A percentile compares a stretch with the other conserved stretches of the same genome.
Evolutionary conservation across 2,113 vertebrate genomes (phyloP).

Genomic region (Pelmatolapia mariae): DNA sequence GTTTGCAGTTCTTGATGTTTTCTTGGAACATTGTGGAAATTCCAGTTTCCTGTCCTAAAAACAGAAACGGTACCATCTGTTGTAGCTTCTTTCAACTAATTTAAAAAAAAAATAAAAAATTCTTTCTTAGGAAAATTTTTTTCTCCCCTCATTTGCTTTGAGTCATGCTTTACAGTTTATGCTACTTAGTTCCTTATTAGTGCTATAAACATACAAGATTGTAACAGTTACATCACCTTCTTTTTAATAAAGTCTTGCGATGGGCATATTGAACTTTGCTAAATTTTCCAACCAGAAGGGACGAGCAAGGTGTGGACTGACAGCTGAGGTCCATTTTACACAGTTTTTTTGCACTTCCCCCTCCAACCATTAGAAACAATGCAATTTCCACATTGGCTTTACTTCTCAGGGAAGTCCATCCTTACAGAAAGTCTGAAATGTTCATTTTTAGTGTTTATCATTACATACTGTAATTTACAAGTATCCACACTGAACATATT

Average conservation of each 20-base stretch:
- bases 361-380: neutral
- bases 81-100: neutral
- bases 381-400: neutral
- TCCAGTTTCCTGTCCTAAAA: neutral
- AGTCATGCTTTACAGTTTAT: neutral
- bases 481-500: neutral
- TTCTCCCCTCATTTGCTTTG: neutral
- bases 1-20: neutral
- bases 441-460: neutral
- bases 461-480: neutral
- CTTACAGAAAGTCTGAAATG: neutral
- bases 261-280: neutral
- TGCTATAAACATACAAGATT: neutral
- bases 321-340: neutral
- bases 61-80: neutral
- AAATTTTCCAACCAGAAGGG: neutral
- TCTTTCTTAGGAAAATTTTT: neutral
- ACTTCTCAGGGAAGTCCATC: neutral
- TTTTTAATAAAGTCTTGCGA: neutral
- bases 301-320: neutral
- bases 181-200: neutral
- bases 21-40: rapidly evolving
- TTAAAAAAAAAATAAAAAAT: neutral
- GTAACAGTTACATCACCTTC: neutral
- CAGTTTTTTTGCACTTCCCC: neutral